These are phyloP conservation scores for Tragelaphus scriptus DNA, from an alignment of 2,113 vertebrate species.

Conservation along the genomic window DNA sequence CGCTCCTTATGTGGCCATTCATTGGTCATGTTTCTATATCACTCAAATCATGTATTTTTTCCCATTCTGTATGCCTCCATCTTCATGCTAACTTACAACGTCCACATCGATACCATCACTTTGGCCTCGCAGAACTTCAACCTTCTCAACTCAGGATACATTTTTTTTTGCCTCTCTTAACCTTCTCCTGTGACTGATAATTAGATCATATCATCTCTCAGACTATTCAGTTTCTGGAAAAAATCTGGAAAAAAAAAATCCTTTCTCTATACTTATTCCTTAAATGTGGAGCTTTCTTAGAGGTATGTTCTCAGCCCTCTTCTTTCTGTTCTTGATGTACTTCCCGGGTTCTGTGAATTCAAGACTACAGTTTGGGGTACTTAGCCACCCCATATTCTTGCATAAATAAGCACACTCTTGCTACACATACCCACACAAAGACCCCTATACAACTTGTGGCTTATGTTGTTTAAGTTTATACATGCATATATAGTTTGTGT, in stretches of 20 bases:
- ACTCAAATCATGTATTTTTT: neutral
- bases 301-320: neutral
- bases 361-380: neutral
- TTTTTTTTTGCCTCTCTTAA: neutral
- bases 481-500: neutral
- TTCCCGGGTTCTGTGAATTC: neutral
- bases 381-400: neutral
- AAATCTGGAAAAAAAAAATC: neutral
- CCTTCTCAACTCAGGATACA: neutral
- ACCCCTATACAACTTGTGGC: neutral
- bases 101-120: accelerated
- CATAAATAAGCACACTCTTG: no score
- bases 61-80: neutral
- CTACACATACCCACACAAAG: neutral
- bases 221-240: neutral
- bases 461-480: neutral
- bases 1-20: neutral
- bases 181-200: neutral
- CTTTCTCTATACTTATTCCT: neutral
- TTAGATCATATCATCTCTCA: neutral
- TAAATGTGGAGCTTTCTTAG: neutral
- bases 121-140: accelerated
- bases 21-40: accelerated
- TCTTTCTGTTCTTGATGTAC: neutral
- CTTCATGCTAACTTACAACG: neutral